Percentiles rank a stretch among this genome's conserved stretches.
These are phyloP conservation scores for Porites lutea DNA, from an alignment of 64 coral and sea anemone species.

Conservation along the genomic window DNA sequence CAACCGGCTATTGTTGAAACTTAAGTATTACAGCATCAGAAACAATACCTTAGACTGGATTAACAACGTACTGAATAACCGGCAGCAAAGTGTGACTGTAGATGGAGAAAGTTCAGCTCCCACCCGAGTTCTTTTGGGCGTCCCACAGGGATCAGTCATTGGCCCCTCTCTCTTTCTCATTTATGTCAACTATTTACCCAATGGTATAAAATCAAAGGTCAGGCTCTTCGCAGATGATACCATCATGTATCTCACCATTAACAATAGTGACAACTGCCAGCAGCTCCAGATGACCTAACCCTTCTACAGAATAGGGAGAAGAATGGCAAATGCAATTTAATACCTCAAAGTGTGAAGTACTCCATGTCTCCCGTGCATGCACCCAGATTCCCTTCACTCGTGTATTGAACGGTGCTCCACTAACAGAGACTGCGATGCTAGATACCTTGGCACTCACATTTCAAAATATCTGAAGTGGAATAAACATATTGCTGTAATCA, in stretches of 20 bases:
- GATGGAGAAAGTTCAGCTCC: too few relatives aligned
- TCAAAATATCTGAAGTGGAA: conserved; percentile 62
- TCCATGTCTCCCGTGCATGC: not conserved
- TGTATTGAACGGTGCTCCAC: conserved; percentile 10
- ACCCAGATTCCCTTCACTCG: not conserved
- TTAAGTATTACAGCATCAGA: too few relatives aligned
- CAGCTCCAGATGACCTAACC: conserved; percentile 19
- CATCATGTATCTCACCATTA: conserved; percentile 29
- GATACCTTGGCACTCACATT: conserved; percentile 64
- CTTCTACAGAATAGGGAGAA: conserved; percentile 5
- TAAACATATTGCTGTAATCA: conserved; percentile 43
- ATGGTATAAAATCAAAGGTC: conserved; percentile 45
- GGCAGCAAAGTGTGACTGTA: too few relatives aligned
- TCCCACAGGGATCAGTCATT: too few relatives aligned
- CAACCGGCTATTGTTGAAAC: too few relatives aligned
- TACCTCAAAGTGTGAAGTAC: conserved; percentile 52
- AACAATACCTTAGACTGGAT: too few relatives aligned
- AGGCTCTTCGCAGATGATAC: conserved; percentile 61
- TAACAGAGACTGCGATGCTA: conserved; percentile 24
- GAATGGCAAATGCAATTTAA: conserved; percentile 44
- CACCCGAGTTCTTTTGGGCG: too few relatives aligned
- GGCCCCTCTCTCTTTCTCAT: too few relatives aligned
- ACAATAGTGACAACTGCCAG: not conserved
- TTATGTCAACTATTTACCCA: conserved; percentile 20
- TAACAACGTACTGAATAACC: too few relatives aligned